Evolutionary conservation across 2,797 vertebrate genomes (phyloP).

Genomic region (Monodelphis domestica): DNA sequence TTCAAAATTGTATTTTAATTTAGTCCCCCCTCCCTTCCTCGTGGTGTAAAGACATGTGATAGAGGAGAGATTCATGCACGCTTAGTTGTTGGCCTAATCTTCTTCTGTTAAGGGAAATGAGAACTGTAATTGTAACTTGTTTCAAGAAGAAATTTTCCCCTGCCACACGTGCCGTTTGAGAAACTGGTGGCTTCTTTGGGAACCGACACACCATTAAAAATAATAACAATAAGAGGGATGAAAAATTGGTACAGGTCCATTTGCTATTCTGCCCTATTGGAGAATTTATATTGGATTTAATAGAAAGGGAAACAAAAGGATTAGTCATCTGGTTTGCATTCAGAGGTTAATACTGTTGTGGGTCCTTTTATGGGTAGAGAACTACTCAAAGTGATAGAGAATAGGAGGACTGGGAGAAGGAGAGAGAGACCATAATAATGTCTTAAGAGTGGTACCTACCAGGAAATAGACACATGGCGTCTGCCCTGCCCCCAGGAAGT

Average conservation of each 20-base stretch:
- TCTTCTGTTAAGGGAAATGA: not conserved
- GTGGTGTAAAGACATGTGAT: rapidly evolving
- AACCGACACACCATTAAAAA: rapidly evolving
- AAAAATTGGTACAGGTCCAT: not conserved
- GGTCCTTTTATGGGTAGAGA: rapidly evolving
- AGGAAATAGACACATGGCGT: slow-evolving; percentile 90
- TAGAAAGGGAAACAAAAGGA: not conserved
- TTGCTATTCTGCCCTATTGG: rapidly evolving
- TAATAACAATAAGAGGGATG: rapidly evolving
- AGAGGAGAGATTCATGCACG: not conserved
- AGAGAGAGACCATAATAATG: not conserved
- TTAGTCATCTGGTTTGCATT: not conserved
- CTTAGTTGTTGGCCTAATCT: not conserved
- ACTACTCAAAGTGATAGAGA: not conserved
- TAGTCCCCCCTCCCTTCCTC: rapidly evolving
- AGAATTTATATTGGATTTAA: not conserved
- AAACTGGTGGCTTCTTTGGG: not conserved
- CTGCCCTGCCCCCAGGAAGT: slow-evolving; percentile 91
- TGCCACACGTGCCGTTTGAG: rapidly evolving
- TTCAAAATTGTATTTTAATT: slow-evolving; percentile 49
- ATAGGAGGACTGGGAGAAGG: rapidly evolving
- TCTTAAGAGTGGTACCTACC: slow-evolving; percentile 87
- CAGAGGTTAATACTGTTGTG: rapidly evolving
- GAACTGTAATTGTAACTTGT: not conserved
- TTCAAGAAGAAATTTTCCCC: not conserved